Conservation (phyloP, 2,888 invertebrate species). For the Drosophila formosana region DNA sequence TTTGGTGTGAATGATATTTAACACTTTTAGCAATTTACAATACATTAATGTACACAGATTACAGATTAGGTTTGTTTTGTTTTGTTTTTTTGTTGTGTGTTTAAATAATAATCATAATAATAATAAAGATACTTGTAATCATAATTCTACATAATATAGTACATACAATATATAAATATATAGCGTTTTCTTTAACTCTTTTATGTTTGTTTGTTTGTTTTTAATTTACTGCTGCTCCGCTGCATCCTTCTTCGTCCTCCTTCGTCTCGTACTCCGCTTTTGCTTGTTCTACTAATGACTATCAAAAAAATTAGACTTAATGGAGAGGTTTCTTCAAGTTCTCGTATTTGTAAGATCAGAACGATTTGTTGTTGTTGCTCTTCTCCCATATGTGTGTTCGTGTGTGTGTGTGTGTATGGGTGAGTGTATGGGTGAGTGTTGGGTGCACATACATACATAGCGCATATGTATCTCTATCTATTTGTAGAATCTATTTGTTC, state of each 20-base stretch:
- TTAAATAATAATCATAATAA: conserved; percentile 57
- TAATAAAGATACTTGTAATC: conserved; percentile 57
- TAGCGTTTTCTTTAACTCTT: conserved; percentile 16
- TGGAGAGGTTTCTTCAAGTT: conserved; percentile 47
- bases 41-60: conserved; percentile 73
- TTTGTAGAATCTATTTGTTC: conserved; percentile 34
- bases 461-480: conserved; percentile 13
- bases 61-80: conserved; percentile 54
- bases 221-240: conserved; percentile 10
- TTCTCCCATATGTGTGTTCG: not conserved
- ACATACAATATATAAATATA: conserved; percentile 49
- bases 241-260: not conserved
- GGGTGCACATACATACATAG: conserved; percentile 26
- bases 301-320: conserved; percentile 70
- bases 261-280: conserved; percentile 2
- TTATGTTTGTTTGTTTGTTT: not conserved
- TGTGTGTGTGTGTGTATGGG: conserved; percentile 18
- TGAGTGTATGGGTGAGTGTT: conserved; percentile 12
- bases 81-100: conserved; percentile 19
- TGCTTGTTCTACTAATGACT: conserved; percentile 48
- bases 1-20: conserved; percentile 73
- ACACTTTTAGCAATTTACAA: conserved; percentile 61
- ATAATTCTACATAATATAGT: conserved; percentile 58
- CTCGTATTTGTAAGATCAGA: conserved; percentile 29
- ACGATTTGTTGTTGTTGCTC: conserved; percentile 25